Percentiles rank a stretch among this genome's conserved stretches.
Conservation (phyloP, 53 echinoderm and acorn worm species). For the Actinopyga echinites region DNA sequence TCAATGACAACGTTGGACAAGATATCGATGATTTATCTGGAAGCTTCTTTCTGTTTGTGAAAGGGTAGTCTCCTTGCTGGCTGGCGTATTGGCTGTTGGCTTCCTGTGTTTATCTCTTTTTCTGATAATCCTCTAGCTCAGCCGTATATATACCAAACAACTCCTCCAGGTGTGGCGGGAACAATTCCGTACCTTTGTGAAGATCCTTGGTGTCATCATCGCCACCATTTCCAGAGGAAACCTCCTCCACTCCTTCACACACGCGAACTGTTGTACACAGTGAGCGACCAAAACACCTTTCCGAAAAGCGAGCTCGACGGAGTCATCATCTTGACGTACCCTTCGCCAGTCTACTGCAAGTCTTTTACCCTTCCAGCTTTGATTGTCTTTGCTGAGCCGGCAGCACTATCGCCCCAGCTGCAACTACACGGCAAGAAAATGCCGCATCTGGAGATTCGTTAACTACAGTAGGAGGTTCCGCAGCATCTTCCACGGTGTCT, state of each 20-base stretch:
- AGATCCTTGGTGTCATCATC: neutral
- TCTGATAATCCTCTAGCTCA: no score
- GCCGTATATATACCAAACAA: neutral
- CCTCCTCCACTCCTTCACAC: constrained; percentile 30
- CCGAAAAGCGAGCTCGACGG: no score
- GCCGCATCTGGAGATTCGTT: no score
- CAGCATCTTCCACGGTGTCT: no score
- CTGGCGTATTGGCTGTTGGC: neutral
- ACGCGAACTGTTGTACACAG: constrained; percentile 9
- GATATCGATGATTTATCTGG: neutral
- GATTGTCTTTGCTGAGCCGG: neutral
- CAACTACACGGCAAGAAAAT: neutral
- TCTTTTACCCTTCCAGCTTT: neutral
- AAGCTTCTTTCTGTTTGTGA: constrained; percentile 13
- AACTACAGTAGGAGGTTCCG: no score
- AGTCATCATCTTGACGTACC: no score
- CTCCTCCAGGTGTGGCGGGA: no score
- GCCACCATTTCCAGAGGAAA: constrained; percentile 3
- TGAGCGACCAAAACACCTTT: neutral
- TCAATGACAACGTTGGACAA: no score
- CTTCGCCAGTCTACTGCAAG: neutral
- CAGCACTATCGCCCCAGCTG: neutral
- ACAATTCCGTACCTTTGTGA: no score
- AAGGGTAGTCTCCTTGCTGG: constrained; percentile 2
- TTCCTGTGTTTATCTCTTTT: neutral